A percentile compares a stretch with the other conserved stretches of the same genome.
Evolutionary conservation across 1,140 invertebrate genomes (phyloP).

Genomic region (Drosophila burlai): DNA sequence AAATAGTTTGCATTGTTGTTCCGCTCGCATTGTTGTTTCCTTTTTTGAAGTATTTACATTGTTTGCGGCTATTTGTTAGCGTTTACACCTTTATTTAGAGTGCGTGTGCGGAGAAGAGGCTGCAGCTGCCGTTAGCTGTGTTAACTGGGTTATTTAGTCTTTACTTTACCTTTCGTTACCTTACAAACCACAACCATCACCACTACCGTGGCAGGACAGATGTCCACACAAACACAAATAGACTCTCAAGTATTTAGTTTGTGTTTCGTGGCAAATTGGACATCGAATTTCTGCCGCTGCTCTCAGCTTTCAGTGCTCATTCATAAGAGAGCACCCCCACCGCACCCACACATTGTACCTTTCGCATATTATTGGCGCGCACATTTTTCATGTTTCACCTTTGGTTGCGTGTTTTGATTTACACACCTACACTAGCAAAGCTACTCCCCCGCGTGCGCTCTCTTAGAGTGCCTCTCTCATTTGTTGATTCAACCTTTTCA

Average conservation of each 20-base stretch:
- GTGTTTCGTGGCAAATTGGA: constrained; percentile 59
- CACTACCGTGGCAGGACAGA: constrained; percentile 31
- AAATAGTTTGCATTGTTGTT: constrained; percentile 46
- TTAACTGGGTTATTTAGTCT: constrained; percentile 29
- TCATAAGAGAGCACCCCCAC: constrained; percentile 32
- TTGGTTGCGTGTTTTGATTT: constrained; percentile 78
- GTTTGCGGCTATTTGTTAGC: constrained; percentile 25
- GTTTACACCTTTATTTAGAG: constrained; percentile 31
- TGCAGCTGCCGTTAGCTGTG: constrained; percentile 59
- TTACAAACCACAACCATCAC: constrained; percentile 49
- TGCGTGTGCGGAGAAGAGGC: constrained; percentile 34
- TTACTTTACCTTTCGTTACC: constrained; percentile 31
- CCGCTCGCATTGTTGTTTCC: constrained; percentile 21
- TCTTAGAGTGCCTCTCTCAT: constrained; percentile 42
- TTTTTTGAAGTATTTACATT: constrained; percentile 16
- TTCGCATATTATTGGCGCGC: constrained; percentile 68
- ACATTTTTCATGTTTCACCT: constrained; percentile 79
- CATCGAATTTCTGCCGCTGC: constrained; percentile 31
- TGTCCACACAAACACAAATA: constrained; percentile 42
- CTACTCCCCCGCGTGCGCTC: constrained; percentile 66
- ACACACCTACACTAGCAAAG: constrained; percentile 36
- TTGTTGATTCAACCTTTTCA: constrained; percentile 74
- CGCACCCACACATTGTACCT: constrained; percentile 16
- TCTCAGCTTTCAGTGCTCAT: constrained; percentile 54
- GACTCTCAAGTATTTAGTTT: constrained; percentile 23